phyloP scores from a whole-genome alignment of 2,113 vertebrate genomes.

The Toxostoma redivivum region DNA sequence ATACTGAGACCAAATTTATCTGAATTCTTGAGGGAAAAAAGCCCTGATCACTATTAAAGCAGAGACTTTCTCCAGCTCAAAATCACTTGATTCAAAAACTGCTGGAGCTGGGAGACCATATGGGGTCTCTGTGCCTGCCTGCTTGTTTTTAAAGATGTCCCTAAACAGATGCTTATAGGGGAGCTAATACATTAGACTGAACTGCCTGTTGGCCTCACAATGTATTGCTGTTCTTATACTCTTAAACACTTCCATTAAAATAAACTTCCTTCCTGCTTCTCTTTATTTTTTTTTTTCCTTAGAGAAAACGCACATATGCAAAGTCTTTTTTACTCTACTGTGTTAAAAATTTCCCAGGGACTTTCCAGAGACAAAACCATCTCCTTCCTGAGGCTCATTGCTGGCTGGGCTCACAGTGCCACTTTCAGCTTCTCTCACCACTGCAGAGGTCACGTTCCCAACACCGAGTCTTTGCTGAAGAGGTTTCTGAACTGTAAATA shows the following conservation, averaged over 20 bases:
- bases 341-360: not conserved
- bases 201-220: not conserved
- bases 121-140: not conserved
- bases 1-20: not conserved
- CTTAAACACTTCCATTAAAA: not conserved
- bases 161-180: not conserved
- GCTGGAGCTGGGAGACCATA: not conserved
- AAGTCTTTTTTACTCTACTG: not conserved
- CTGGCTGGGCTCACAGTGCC: not conserved
- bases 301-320: not conserved
- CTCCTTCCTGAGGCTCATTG: not conserved
- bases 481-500: not conserved
- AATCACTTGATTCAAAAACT: not conserved
- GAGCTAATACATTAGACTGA: not conserved
- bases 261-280: not conserved
- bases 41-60: not conserved
- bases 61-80: not conserved
- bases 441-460: not conserved
- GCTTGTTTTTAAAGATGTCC: not conserved
- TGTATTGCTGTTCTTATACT: not conserved
- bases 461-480: not conserved
- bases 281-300: not conserved
- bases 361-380: not conserved
- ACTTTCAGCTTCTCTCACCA: not conserved
- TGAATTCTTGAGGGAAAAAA: not conserved